Conservation (phyloP, 2,797 vertebrate genomes). For the Gambusia yucatana region DNA sequence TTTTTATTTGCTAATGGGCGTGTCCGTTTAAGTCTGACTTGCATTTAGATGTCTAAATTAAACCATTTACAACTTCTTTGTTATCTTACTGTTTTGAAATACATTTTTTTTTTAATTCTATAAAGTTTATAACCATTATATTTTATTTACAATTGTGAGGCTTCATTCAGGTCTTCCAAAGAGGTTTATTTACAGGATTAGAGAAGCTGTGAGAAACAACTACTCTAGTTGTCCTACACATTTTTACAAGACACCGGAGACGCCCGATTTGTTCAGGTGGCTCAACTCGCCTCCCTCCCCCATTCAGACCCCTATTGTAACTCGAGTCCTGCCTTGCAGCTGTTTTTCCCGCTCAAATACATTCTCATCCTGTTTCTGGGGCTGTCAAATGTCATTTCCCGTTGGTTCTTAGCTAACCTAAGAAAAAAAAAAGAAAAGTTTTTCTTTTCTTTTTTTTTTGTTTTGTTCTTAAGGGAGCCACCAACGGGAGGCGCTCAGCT, state of each 20-base stretch:
- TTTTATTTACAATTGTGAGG: background rate
- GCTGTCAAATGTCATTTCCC: conserved; percentile 66
- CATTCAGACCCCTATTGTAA: conserved; percentile 43
- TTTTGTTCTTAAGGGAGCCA: conserved; percentile 11
- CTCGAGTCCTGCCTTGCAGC: conserved; percentile 62
- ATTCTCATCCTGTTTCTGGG: conserved; percentile 53
- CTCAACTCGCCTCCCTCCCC: conserved; percentile 15
- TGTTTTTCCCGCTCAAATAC: conserved; percentile 58
- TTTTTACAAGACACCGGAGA: conserved; percentile 51
- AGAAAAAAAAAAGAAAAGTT: conserved; percentile 10
- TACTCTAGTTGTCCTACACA: conserved; percentile 19
- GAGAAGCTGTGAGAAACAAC: conserved; percentile 31
- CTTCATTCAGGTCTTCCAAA: conserved; percentile 10
- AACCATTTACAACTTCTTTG: background rate
- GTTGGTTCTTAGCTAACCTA: conserved; percentile 22
- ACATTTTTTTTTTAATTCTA: background rate
- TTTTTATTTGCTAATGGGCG: conserved; percentile 35
- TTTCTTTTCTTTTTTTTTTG: conserved; percentile 6
- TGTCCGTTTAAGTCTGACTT: conserved; percentile 32
- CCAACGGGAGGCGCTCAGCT: conserved; percentile 75
- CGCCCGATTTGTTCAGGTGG: conserved; percentile 50
- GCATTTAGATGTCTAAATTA: conserved; percentile 9
- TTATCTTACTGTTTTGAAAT: background rate
- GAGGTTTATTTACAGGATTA: conserved; percentile 5
- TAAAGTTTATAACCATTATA: background rate